These are phyloP conservation scores for Nymphalis c-album DNA, from an alignment of 2,888 invertebrate genomes.

Conservation along the genomic window DNA sequence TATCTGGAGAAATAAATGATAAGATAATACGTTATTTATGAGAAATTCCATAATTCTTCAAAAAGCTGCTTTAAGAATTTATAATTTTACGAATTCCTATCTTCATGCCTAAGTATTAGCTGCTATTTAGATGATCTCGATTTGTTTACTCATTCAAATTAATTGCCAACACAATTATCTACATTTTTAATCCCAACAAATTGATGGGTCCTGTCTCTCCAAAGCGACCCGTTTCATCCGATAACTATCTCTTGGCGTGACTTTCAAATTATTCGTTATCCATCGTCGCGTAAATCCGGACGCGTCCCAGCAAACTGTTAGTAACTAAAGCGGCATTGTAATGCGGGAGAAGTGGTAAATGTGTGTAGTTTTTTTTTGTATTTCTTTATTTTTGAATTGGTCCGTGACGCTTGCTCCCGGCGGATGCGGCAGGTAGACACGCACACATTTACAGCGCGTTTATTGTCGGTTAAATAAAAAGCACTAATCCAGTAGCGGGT, in stretches of 20 bases:
- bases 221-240: conserved; percentile 45
- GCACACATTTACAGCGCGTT: conserved; percentile 59
- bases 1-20: not conserved
- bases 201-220: conserved; percentile 52
- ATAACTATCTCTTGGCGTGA: conserved; percentile 44
- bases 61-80: not conserved
- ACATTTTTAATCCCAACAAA: conserved; percentile 55
- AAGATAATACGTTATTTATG: conserved; percentile 2
- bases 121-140: conserved; percentile 40
- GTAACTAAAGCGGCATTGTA: conserved; percentile 52
- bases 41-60: not conserved
- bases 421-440: conserved; percentile 72
- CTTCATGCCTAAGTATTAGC: conserved; percentile 4
- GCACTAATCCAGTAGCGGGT: conserved; percentile 44
- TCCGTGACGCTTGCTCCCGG: conserved; percentile 49
- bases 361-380: conserved; percentile 48
- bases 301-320: conserved; percentile 43
- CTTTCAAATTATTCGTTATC: conserved; percentile 43
- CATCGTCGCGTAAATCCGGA: conserved; percentile 45
- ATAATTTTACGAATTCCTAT: not conserved
- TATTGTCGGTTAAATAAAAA: conserved; percentile 54
- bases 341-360: conserved; percentile 60
- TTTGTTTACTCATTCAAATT: conserved; percentile 61
- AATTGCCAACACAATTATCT: conserved; percentile 60
- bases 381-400: conserved; percentile 55